Evolutionary conservation across 35 echinoderm and acorn worm species (phyloP), one percentile per base, ranked within the genome.

Genomic region (Chiridota heheva): DNA sequence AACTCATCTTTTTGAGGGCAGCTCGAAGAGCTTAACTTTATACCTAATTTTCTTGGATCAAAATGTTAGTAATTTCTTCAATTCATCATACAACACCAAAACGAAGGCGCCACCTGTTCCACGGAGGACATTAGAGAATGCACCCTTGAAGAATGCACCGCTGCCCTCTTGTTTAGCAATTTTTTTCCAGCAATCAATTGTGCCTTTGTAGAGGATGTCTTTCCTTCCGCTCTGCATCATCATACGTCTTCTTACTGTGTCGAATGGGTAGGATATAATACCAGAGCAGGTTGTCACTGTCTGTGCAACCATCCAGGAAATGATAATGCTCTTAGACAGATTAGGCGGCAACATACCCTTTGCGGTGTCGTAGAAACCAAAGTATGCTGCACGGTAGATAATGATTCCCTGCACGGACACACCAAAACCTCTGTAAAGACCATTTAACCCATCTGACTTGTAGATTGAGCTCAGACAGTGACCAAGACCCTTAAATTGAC

Each of bases 371-470:
- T 87, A 97, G 72, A 91, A 97, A 13, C 93, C 93, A 61, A 97
- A 97, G 72, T 97, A 97, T 34, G 93, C 88, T 56, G 93, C 93
- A 72, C 93, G 70, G 88, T 97, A 97, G 67, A 97, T 97, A 80
- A 97, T 97, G 84, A 97, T 97, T 36, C 93, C 93, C 64, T 88
- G 93, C 25, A 97, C 88, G 30, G 93, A 97, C 44, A 91, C 88
- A 26, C 43, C 42, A 67, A 97, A 97, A 30, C 93, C 93, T 51
- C 88, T 67, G 79, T 97, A 97, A 42, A 97, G 84, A 36, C 93
- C 93, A 44, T 77, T 49, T 30, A 84, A 48, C 15, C 93, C 93
- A 88, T 97, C 93, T 38, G 93, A 97, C 73, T 66, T 91, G 88
- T 83, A 91, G 62, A 97, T 87, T 30, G 57, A 72, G 1, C 69